Percentiles rank a stretch among this genome's conserved stretches.
phyloP scores from a whole-genome alignment of 2,888 invertebrate genomes.

The Athalia rosae region DNA sequence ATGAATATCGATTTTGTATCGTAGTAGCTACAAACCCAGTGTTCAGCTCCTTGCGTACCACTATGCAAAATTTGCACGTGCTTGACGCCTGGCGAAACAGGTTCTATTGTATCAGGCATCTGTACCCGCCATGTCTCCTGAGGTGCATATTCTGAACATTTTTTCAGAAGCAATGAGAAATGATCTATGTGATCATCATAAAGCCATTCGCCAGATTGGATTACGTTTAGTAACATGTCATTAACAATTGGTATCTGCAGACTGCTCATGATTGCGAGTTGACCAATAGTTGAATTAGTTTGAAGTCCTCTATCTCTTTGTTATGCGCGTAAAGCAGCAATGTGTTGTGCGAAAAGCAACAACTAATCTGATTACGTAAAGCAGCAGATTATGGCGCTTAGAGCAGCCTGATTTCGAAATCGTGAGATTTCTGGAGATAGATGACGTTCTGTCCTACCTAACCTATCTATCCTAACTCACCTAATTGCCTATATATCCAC shows the following conservation, averaged over 20 bases:
- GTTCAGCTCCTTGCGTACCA: slow-evolving; percentile 11
- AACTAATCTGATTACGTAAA: too few relatives aligned
- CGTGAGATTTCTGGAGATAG: too few relatives aligned
- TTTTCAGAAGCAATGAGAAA: slow-evolving; percentile 35
- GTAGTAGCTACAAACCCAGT: slow-evolving; percentile 50
- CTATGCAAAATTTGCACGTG: slow-evolving; percentile 52
- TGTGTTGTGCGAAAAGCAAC: background rate
- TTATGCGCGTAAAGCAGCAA: background rate
- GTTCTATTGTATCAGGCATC: slow-evolving; percentile 42
- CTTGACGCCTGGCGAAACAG: slow-evolving; percentile 38
- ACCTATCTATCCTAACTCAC: too few relatives aligned
- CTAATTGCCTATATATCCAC: too few relatives aligned
- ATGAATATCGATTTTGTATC: slow-evolving; percentile 45
- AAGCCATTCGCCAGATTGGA: slow-evolving; percentile 10
- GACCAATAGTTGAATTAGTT: background rate
- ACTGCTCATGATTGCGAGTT: background rate
- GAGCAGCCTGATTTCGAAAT: too few relatives aligned
- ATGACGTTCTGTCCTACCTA: too few relatives aligned
- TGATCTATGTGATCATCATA: slow-evolving; percentile 46
- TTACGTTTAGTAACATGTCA: background rate
- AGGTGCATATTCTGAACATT: slow-evolving; percentile 36
- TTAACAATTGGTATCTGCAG: background rate
- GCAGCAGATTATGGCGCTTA: too few relatives aligned
- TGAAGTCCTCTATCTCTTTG: background rate
- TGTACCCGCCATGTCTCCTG: slow-evolving; percentile 35